Percentiles rank a stretch among this genome's conserved stretches.
These are phyloP conservation scores for Luperina nickerlii DNA, from an alignment of 2,888 invertebrate species.

Conservation along the genomic window DNA sequence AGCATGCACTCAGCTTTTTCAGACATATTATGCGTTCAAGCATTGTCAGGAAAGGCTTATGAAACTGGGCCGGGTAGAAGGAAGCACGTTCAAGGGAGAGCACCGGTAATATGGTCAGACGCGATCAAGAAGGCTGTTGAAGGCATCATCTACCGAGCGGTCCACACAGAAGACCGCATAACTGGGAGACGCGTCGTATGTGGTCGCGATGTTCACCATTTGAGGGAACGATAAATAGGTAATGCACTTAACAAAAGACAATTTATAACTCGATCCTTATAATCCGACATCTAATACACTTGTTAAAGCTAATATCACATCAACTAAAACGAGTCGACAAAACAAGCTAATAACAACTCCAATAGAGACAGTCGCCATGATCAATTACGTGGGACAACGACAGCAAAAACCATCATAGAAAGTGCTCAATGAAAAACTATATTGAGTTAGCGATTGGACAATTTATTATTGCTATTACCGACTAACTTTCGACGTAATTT, in stretches of 20 bases:
- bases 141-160: no score
- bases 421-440: slow-evolving; percentile 62
- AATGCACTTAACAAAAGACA: background rate
- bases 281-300: slow-evolving; percentile 34
- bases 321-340: slow-evolving; percentile 38
- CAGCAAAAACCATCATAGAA: slow-evolving; percentile 60
- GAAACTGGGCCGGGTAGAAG: no score
- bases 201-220: no score
- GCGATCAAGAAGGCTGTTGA: no score
- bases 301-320: slow-evolving; percentile 34
- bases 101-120: no score
- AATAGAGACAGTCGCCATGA: slow-evolving; percentile 54
- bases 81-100: no score
- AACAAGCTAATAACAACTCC: slow-evolving; percentile 34
- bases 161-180: no score
- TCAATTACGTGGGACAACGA: slow-evolving; percentile 64
- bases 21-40: no score
- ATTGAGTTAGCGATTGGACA: slow-evolving; percentile 59
- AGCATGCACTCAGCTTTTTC: no score
- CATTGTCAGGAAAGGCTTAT: no score
- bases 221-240: no score
- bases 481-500: slow-evolving; percentile 62
- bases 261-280: slow-evolving; percentile 1
- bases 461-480: slow-evolving; percentile 62
- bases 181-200: no score